Evolutionary conservation across 2,113 vertebrate genomes (phyloP).

Genomic region (Oreocharis arfaki): DNA sequence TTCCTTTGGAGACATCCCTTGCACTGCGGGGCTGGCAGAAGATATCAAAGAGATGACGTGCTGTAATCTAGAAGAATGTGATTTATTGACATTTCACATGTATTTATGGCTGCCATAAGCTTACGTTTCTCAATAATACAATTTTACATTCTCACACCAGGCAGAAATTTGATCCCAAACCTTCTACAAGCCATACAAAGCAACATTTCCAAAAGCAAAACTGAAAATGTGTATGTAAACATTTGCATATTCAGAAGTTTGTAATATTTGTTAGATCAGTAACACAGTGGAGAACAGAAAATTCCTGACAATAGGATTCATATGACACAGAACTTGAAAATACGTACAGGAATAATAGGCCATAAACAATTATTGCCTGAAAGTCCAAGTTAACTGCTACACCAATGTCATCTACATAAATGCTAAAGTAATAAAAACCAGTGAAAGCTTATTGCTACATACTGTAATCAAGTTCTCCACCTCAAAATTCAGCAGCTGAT

Average conservation of each 20-base stretch:
- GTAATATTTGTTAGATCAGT: constrained; percentile 53
- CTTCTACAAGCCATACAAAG: background rate
- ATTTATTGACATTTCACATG: background rate
- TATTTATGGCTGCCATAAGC: background rate
- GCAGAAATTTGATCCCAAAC: background rate
- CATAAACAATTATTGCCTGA: constrained; percentile 21
- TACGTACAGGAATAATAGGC: constrained; percentile 11
- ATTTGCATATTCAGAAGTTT: constrained; percentile 32
- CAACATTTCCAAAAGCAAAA: constrained; percentile 8
- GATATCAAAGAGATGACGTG: background rate
- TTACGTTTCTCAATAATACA: background rate
- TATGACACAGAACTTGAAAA: constrained; percentile 40
- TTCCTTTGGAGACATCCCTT: background rate
- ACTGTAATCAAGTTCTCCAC: background rate
- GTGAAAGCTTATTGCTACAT: background rate
- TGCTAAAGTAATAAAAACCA: constrained; percentile 16
- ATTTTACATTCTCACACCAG: background rate
- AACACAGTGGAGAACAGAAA: constrained; percentile 26
- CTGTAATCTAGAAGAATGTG: background rate
- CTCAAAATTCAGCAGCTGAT: background rate
- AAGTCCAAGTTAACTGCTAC: constrained; percentile 21
- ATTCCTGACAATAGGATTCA: constrained; percentile 47
- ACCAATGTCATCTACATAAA: constrained; percentile 8
- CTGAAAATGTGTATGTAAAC: constrained; percentile 24
- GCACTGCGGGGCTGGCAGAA: background rate